Conservation (phyloP, 2,797 vertebrate species). For the Lerista edwardsae region DNA sequence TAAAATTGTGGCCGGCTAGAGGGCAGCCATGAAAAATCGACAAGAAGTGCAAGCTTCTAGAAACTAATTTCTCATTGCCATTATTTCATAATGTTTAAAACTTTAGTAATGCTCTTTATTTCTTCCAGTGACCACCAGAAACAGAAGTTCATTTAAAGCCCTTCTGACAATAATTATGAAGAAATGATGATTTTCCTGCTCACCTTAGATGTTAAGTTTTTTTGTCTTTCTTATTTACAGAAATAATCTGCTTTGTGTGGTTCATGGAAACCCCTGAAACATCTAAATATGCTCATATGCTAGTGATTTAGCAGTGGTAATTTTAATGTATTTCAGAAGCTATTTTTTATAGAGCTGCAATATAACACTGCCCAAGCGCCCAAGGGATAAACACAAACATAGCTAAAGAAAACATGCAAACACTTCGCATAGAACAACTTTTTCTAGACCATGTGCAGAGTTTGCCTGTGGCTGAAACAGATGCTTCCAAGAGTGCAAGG, state of each 20-base stretch:
- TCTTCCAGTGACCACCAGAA: neutral
- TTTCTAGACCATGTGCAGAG: no score
- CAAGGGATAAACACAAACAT: neutral
- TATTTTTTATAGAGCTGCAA: neutral
- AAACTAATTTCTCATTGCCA: neutral
- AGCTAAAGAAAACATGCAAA: neutral
- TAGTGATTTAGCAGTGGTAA: neutral
- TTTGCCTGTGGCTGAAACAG: no score
- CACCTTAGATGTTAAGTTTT: neutral
- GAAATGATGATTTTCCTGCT: neutral
- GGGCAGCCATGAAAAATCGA: neutral
- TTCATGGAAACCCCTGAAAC: neutral
- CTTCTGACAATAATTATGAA: neutral
- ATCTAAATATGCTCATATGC: neutral
- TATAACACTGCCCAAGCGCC: neutral
- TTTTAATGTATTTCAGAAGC: neutral
- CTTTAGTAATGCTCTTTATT: fast-evolving
- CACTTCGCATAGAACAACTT: neutral
- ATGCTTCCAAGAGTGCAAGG: no score
- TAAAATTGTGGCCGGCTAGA: neutral
- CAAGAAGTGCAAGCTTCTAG: neutral
- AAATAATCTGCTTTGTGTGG: neutral
- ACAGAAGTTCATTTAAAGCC: no score
- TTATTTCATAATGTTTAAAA: neutral
- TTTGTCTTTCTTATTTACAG: neutral